These are phyloP conservation scores for Scaptomyza polygonia DNA, from an alignment of 2,888 invertebrate genomes.

Conservation along the genomic window DNA sequence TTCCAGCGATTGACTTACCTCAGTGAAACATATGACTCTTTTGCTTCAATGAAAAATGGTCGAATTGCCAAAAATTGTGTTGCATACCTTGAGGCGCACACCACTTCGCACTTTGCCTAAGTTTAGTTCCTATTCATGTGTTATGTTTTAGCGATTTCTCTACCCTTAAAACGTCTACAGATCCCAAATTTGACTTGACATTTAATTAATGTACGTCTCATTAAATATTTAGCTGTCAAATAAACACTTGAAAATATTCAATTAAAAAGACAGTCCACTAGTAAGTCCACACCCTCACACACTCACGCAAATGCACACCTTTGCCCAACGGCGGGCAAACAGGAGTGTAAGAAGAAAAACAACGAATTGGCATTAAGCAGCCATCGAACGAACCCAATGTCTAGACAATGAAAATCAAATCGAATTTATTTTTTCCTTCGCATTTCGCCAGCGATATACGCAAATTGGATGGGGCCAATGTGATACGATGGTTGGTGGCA, in stretches of 20 bases:
- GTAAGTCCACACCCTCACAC: slow-evolving; percentile 9
- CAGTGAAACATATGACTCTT: not conserved
- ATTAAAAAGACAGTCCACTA: slow-evolving; percentile 64
- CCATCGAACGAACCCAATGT: slow-evolving; percentile 65
- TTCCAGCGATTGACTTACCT: not conserved
- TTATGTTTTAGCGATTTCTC: not conserved
- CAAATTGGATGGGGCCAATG: slow-evolving; percentile 57
- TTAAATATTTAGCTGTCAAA: slow-evolving; percentile 75
- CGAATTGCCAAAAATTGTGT: slow-evolving; percentile 8
- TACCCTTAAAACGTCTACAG: not conserved
- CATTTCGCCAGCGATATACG: slow-evolving; percentile 50
- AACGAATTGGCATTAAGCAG: slow-evolving; percentile 74
- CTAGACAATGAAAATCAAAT: slow-evolving; percentile 80
- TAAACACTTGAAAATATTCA: slow-evolving; percentile 75
- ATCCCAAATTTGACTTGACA: not conserved
- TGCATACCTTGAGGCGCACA: slow-evolving; percentile 20
- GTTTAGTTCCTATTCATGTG: not conserved
- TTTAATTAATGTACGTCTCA: slow-evolving; percentile 67
- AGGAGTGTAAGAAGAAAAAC: slow-evolving; percentile 44
- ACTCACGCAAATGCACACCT: slow-evolving; percentile 54
- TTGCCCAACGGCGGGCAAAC: slow-evolving; percentile 15
- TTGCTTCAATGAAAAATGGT: not conserved
- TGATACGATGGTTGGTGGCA: slow-evolving; percentile 2
- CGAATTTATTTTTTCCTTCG: slow-evolving; percentile 65
- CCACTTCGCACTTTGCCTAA: not conserved